These are phyloP conservation scores for Zosterops lateralis DNA, from an alignment of 2,113 vertebrate species.

Conservation along the genomic window DNA sequence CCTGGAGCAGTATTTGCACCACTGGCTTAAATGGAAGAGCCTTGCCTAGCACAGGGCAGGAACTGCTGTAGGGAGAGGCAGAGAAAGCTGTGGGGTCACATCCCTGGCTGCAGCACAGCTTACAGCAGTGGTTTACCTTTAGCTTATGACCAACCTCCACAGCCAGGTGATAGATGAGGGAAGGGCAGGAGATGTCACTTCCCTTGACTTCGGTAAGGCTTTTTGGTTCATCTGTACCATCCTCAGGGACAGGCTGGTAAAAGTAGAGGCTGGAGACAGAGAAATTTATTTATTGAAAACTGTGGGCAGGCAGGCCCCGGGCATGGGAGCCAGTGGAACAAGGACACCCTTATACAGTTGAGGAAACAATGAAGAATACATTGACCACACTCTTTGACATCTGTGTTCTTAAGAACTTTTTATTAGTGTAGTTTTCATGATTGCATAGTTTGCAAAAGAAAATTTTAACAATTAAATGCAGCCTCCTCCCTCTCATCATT, in stretches of 20 bases:
- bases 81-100: accelerated
- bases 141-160: not conserved
- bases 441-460: slow-evolving; percentile 58
- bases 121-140: not conserved
- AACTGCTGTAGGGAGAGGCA: not conserved
- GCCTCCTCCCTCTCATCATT: not conserved
- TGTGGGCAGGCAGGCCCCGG: too few species aligned
- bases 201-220: not conserved
- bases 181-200: too few species aligned
- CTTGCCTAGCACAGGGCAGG: not conserved
- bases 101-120: not conserved
- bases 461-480: not conserved
- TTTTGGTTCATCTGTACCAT: accelerated
- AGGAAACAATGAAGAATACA: not conserved
- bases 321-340: accelerated
- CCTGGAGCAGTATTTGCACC: not conserved
- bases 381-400: not conserved
- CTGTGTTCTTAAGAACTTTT: slow-evolving; percentile 19
- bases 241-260: not conserved
- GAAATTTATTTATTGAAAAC: accelerated
- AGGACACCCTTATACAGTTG: accelerated
- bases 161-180: not conserved
- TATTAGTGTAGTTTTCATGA: slow-evolving; percentile 37
- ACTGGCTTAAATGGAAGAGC: not conserved
- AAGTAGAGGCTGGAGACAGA: not conserved